Percentiles rank a stretch among this genome's conserved stretches.
These are phyloP conservation scores for Drosophila bifasciata DNA, from an alignment of 1,140 invertebrate genomes.

Conservation along the genomic window DNA sequence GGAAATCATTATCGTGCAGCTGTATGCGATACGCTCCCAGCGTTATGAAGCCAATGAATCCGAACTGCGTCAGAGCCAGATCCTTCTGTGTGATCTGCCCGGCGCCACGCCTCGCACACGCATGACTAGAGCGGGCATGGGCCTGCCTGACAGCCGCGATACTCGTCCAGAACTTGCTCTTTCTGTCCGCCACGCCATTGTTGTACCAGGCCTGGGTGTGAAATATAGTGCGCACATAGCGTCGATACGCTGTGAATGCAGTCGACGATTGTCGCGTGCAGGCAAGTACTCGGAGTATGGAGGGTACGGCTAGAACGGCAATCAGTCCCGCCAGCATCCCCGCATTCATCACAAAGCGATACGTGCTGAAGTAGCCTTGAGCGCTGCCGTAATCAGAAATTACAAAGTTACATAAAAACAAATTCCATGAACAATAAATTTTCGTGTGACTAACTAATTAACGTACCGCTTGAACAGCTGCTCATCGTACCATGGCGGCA, in stretches of 20 bases:
- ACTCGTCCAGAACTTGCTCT: conserved; percentile 86
- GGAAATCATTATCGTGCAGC: conserved; percentile 86
- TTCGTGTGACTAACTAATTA: too few relatives aligned
- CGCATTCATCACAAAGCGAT: conserved; percentile 86
- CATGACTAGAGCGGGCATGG: conserved; percentile 87
- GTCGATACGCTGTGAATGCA: conserved; percentile 88
- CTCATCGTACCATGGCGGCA: conserved; percentile 86
- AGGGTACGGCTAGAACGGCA: conserved; percentile 87
- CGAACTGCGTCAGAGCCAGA: conserved; percentile 93
- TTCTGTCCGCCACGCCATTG: conserved; percentile 83
- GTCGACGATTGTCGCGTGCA: conserved; percentile 88
- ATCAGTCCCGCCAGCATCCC: conserved; percentile 87
- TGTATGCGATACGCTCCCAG: conserved; percentile 88
- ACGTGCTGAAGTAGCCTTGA: conserved; percentile 87
- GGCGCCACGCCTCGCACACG: conserved; percentile 81
- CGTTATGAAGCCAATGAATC: conserved; percentile 92
- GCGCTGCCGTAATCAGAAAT: conserved; percentile 84
- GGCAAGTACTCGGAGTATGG: conserved; percentile 87
- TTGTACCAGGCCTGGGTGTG: conserved; percentile 91
- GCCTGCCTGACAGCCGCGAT: conserved; percentile 87
- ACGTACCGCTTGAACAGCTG: conserved; percentile 85
- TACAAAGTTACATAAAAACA: not conserved
- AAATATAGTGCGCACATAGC: conserved; percentile 90
- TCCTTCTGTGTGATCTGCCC: conserved; percentile 89
- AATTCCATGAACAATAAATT: not conserved